Evolutionary conservation across 2,113 vertebrate genomes (phyloP).

Genomic region (Syngnathoides biaculeatus): DNA sequence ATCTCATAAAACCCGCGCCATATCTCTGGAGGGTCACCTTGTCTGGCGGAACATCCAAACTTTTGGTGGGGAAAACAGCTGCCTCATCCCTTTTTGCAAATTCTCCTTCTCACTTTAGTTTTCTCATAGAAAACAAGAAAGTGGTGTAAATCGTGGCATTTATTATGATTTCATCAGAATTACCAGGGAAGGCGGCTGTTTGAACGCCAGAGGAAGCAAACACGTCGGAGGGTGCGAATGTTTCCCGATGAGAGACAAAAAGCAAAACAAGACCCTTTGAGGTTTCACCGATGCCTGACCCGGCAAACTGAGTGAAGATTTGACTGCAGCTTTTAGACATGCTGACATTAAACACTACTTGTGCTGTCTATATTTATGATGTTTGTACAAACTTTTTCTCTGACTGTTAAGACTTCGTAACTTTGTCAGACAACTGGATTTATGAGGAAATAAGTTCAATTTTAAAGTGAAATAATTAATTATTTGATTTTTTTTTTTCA

Average conservation of each 20-base stretch:
- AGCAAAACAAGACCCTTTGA: slow-evolving; percentile 28
- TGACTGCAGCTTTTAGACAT: neutral
- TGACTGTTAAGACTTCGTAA: neutral
- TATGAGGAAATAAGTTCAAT: neutral
- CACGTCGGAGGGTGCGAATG: slow-evolving; percentile 18
- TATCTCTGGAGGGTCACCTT: slow-evolving; percentile 17
- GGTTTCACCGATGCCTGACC: slow-evolving; percentile 43
- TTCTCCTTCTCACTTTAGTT: slow-evolving; percentile 43
- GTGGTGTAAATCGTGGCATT: slow-evolving; percentile 52
- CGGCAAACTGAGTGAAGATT: slow-evolving; percentile 21
- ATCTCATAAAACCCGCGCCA: slow-evolving; percentile 4
- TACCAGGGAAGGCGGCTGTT: slow-evolving; percentile 44
- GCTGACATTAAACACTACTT: neutral
- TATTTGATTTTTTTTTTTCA: too few relatives aligned
- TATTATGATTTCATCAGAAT: slow-evolving; percentile 57
- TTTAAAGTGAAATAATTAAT: too few relatives aligned
- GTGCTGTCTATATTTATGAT: neutral
- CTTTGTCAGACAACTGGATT: neutral
- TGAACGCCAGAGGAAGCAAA: slow-evolving; percentile 33
- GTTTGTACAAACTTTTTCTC: neutral
- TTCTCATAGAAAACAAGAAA: slow-evolving; percentile 59
- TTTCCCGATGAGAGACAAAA: slow-evolving; percentile 28
- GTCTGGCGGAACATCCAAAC: slow-evolving; percentile 20
- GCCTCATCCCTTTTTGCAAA: slow-evolving; percentile 40
- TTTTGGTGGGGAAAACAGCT: slow-evolving; percentile 32